Percentiles rank a stretch among this genome's conserved stretches.
phyloP scores from a whole-genome alignment of 1,140 invertebrate species.

The Drosophila fuyamai region DNA sequence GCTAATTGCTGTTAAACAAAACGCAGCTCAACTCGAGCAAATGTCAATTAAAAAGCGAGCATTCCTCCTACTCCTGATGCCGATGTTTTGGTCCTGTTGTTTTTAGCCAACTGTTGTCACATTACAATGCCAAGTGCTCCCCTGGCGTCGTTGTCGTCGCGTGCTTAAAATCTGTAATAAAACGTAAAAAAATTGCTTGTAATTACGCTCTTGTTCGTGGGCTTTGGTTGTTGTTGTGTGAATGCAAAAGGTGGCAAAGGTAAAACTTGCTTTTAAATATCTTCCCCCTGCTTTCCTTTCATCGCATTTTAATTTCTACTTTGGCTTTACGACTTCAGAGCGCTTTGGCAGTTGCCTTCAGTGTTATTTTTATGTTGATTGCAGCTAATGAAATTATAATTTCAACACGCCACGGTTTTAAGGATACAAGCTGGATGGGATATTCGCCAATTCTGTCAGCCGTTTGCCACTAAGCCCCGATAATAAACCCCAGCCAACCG shows the following conservation, averaged over 20 bases:
- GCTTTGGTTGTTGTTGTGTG: constrained; percentile 25
- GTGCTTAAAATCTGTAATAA: constrained; percentile 81
- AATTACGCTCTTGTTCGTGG: constrained; percentile 65
- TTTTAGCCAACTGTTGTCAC: constrained; percentile 74
- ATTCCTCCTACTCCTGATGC: constrained; percentile 49
- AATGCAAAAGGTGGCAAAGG: constrained; percentile 68
- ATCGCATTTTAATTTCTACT: constrained; percentile 70
- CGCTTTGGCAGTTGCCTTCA: constrained; percentile 71
- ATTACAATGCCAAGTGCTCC: constrained; percentile 72
- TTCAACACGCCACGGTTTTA: constrained; percentile 62
- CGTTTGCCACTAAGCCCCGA: constrained; percentile 49
- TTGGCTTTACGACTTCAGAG: constrained; percentile 77
- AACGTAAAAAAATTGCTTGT: constrained; percentile 81
- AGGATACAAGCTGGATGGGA: background rate
- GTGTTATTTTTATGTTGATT: constrained; percentile 82
- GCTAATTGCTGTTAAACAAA: constrained; percentile 74
- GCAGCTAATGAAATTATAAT: constrained; percentile 83
- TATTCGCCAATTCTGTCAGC: constrained; percentile 22
- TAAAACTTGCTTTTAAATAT: constrained; percentile 68
- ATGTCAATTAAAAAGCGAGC: constrained; percentile 81
- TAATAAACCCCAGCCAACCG: constrained; percentile 34
- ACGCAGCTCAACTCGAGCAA: constrained; percentile 67
- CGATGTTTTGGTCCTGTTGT: constrained; percentile 34
- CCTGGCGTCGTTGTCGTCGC: constrained; percentile 45
- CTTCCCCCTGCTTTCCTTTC: constrained; percentile 27